phyloP scores from a whole-genome alignment of 2,888 invertebrate genomes.

The Ecliptopera silaceata region DNA sequence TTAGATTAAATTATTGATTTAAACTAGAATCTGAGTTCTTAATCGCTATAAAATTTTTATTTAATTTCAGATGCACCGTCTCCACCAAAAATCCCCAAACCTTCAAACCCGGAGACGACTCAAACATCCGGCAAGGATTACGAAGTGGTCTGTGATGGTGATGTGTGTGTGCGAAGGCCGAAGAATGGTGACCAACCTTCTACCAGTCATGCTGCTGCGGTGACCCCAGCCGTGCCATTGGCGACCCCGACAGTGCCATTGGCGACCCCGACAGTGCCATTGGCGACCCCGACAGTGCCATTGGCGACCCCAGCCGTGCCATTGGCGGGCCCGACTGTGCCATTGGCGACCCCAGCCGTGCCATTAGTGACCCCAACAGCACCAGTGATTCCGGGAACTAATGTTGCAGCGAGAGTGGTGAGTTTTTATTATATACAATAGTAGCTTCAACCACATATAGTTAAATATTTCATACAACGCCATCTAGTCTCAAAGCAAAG shows the following conservation, averaged over 20 bases:
- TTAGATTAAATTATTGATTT: too few species aligned
- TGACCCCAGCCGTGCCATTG: slow-evolving; percentile 34
- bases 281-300: background rate
- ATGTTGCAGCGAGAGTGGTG: too few species aligned
- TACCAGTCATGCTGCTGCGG: slow-evolving; percentile 32
- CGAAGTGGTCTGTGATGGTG: slow-evolving; percentile 79
- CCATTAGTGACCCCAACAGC: background rate
- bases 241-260: background rate
- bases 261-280: background rate
- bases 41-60: too few species aligned
- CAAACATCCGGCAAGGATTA: slow-evolving; percentile 40
- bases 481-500: too few species aligned
- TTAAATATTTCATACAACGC: too few species aligned
- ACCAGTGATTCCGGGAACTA: too few species aligned
- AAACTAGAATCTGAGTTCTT: too few species aligned
- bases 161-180: slow-evolving; percentile 69
- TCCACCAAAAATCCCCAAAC: slow-evolving; percentile 51
- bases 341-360: background rate
- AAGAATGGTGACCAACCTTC: slow-evolving; percentile 52
- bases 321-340: background rate
- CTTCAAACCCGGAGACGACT: slow-evolving; percentile 36
- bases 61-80: slow-evolving; percentile 38
- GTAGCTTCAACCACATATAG: too few species aligned
- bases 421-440: too few species aligned
- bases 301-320: background rate